A percentile compares a stretch with the other conserved stretches of the same genome.
phyloP scores from a whole-genome alignment of 2,797 vertebrate species.

The Channa striata region DNA sequence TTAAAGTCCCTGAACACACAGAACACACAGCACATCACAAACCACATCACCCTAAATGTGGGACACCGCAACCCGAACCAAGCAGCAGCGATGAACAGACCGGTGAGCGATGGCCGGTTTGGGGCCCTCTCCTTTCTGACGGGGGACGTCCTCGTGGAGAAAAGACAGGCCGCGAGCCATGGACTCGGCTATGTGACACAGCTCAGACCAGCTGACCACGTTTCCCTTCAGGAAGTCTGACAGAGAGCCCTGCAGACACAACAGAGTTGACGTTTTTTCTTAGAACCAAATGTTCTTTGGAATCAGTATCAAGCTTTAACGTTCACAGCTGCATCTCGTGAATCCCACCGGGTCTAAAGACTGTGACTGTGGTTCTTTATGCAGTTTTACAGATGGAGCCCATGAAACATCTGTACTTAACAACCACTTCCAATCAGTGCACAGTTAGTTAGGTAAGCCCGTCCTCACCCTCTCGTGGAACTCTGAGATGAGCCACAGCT shows the following conservation, averaged over 20 bases:
- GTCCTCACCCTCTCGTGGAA: conserved; percentile 92
- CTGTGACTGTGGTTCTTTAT: no score
- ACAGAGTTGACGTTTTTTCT: no score
- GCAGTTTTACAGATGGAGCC: no score
- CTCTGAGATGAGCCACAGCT: conserved; percentile 95
- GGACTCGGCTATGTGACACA: conserved; percentile 92
- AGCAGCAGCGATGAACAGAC: conserved; percentile 61
- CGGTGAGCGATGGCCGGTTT: conserved; percentile 98
- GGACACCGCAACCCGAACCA: no score
- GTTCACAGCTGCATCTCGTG: no score
- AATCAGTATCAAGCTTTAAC: no score
- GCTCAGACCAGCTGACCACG: conserved; percentile 90
- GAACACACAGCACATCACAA: neutral
- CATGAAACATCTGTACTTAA: no score
- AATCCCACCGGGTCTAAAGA: no score
- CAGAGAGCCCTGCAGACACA: conserved; percentile 88
- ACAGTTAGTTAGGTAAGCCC: no score
- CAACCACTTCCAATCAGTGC: no score
- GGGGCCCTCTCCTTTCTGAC: conserved; percentile 90
- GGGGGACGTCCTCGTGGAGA: conserved; percentile 94
- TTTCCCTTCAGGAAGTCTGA: conserved; percentile 95
- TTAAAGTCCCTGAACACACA: conserved; percentile 90
- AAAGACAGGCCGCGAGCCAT: conserved; percentile 93
- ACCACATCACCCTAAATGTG: neutral
- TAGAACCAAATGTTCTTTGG: no score